These are phyloP conservation scores for Prionace glauca DNA, from an alignment of 2,797 vertebrate genomes.

Conservation along the genomic window DNA sequence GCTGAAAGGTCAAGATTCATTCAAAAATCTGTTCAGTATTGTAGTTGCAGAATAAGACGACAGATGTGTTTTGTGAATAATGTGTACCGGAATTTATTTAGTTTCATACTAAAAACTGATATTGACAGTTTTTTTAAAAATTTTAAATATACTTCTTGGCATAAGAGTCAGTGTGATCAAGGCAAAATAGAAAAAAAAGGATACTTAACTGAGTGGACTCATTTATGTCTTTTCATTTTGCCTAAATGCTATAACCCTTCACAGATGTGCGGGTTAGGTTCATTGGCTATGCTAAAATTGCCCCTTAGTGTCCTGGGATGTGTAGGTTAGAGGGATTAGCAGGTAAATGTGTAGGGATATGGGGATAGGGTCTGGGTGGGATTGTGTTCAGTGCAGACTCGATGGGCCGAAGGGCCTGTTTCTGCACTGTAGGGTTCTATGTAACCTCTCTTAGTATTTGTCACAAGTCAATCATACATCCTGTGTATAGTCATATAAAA, in stretches of 20 bases:
- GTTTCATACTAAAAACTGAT: background rate
- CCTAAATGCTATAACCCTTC: background rate
- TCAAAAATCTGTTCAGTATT: background rate
- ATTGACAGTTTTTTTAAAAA: background rate
- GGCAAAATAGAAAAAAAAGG: background rate
- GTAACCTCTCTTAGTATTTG: background rate
- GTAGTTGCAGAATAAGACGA: background rate
- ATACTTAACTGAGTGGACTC: background rate
- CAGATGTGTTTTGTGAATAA: background rate
- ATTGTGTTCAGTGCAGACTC: too few species aligned
- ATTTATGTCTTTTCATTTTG: background rate
- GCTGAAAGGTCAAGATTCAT: background rate
- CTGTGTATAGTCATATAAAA: background rate
- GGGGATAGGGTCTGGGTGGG: too few species aligned
- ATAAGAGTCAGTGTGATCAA: background rate
- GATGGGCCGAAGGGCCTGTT: too few species aligned
- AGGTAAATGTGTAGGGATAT: too few species aligned
- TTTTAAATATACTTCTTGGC: background rate
- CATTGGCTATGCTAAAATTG: too few species aligned
- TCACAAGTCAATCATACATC: background rate
- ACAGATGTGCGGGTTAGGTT: too few species aligned
- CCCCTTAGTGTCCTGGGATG: too few species aligned
- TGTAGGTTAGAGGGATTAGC: too few species aligned
- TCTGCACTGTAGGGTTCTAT: too few species aligned
- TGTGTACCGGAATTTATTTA: background rate